phyloP scores from a whole-genome alignment of 30 jellyfish, hydroid and myxozoan genomes.

The Nemopilema nomurai region DNA sequence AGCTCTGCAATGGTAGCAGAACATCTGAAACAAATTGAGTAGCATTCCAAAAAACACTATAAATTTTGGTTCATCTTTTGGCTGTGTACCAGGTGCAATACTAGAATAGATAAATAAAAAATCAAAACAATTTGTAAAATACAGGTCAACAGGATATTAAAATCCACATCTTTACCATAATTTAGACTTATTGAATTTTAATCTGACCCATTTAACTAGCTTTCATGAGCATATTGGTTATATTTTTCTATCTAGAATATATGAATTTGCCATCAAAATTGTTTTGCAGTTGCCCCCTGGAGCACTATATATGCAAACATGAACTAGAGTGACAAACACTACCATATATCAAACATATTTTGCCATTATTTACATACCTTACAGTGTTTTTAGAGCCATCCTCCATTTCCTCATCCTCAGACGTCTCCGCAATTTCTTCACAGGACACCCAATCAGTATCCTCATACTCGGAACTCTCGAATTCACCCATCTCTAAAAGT shows the following conservation, averaged over 20 bases:
- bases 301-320: neutral
- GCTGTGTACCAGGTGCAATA: neutral
- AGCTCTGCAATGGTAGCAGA: slow-evolving; percentile 26
- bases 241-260: neutral
- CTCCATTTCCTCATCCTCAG: neutral
- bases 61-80: slow-evolving; percentile 25
- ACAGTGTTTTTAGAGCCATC: neutral
- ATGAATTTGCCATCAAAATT: neutral
- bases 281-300: neutral
- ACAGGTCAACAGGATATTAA: neutral
- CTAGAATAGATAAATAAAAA: neutral
- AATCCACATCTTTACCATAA: neutral
- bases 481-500: neutral
- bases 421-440: neutral
- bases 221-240: neutral
- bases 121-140: neutral
- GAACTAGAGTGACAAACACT: neutral
- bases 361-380: neutral
- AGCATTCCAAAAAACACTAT: slow-evolving; percentile 27
- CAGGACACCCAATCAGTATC: neutral
- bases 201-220: neutral
- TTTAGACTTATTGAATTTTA: neutral
- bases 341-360: neutral
- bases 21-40: slow-evolving; percentile 3
- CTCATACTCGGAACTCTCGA: neutral